phyloP scores from a whole-genome alignment of 2,888 invertebrate species.

The Biston stratarius region DNA sequence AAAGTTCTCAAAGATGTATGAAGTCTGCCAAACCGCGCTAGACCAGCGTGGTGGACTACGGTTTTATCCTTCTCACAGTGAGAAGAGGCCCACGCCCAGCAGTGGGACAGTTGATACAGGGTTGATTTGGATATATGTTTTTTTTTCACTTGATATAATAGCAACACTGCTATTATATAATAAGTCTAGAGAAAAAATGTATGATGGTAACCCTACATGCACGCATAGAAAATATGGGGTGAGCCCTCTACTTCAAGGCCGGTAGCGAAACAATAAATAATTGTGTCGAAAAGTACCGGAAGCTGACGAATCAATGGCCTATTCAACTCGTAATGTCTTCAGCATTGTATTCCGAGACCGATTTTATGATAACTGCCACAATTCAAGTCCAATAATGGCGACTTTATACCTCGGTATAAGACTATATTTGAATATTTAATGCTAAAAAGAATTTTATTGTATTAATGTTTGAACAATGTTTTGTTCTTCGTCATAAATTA shows the following conservation, averaged over 20 bases:
- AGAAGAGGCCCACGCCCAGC: no score
- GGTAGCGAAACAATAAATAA: conserved; percentile 59
- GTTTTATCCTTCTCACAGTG: no score
- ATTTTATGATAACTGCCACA: conserved; percentile 37
- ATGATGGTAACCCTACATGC: conserved; percentile 30
- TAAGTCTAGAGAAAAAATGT: neutral
- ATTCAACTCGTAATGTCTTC: conserved; percentile 48
- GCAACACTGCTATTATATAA: no score
- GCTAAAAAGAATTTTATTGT: conserved; percentile 15
- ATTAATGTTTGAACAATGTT: conserved; percentile 1
- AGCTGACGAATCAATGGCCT: conserved; percentile 52
- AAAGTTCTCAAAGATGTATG: no score
- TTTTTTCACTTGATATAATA: no score
- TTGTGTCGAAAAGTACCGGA: conserved; percentile 54
- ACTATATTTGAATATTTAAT: conserved; percentile 24
- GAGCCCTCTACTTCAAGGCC: conserved; percentile 57
- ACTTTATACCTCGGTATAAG: conserved; percentile 15
- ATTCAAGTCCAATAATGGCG: conserved; percentile 25
- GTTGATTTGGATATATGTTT: no score
- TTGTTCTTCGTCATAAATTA: no score
- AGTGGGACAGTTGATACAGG: no score
- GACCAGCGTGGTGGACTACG: no score
- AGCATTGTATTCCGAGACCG: conserved; percentile 43
- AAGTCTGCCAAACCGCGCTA: no score
- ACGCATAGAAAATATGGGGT: conserved; percentile 52